These are phyloP conservation scores for Mycetomoellerius zeteki DNA, from an alignment of 1,140 invertebrate genomes.

Conservation along the genomic window DNA sequence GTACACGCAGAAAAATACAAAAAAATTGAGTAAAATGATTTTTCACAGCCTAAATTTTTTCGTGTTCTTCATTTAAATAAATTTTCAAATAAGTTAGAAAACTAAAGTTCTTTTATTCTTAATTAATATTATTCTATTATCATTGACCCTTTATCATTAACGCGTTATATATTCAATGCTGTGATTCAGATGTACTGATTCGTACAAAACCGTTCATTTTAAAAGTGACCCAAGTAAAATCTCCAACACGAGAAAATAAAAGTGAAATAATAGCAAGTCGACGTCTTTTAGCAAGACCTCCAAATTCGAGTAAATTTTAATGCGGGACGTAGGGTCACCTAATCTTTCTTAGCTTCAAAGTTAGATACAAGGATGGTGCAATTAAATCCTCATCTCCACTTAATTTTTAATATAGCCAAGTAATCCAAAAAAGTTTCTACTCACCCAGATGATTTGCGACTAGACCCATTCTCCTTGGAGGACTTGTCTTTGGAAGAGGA, in stretches of 20 bases:
- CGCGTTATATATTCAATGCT: conserved; percentile 15
- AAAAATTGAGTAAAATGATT: conserved; percentile 1
- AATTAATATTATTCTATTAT: background rate
- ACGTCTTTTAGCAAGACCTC: conserved; percentile 17
- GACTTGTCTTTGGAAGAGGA: conserved; percentile 86
- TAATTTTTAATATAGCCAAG: conserved; percentile 1
- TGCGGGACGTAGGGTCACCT: conserved; percentile 11
- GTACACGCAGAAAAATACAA: background rate
- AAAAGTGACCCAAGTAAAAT: conserved; percentile 36
- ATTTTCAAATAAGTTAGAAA: conserved; percentile 4
- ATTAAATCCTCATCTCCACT: conserved; percentile 34
- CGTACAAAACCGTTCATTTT: background rate
- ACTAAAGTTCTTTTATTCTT: background rate
- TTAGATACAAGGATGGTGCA: conserved; percentile 44
- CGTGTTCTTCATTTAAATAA: background rate
- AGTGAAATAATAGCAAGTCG: background rate
- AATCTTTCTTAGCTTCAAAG: conserved; percentile 10
- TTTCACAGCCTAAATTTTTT: background rate
- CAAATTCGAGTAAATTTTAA: conserved; percentile 19
- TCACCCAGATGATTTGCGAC: conserved; percentile 87
- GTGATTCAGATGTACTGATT: conserved; percentile 1
- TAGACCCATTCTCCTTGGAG: conserved; percentile 88
- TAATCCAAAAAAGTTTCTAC: conserved; percentile 70
- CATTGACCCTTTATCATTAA: background rate
- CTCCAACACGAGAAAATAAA: background rate